Evolutionary conservation across 2,797 vertebrate species (phyloP).

Genomic region (Phylloscopus collybita): DNA sequence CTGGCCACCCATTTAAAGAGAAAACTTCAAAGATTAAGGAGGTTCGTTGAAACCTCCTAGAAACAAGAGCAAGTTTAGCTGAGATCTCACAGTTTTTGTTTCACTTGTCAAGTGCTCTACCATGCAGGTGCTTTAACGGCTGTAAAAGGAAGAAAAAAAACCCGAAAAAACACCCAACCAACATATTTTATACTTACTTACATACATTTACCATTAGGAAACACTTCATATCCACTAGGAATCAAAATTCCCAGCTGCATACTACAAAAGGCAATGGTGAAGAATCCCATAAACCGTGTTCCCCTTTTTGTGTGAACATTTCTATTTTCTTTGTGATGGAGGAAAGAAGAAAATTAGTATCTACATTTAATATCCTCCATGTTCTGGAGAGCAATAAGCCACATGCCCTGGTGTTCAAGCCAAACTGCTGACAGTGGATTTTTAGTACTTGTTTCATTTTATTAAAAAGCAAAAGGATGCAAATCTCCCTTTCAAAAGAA

Average conservation of each 20-base stretch:
- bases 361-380: slow-evolving; percentile 23
- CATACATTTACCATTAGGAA: background rate
- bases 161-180: accelerated
- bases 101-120: background rate
- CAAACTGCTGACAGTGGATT: slow-evolving; percentile 36
- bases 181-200: background rate
- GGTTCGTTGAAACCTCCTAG: background rate
- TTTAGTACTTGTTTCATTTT: background rate
- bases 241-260: background rate
- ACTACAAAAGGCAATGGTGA: background rate
- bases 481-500: slow-evolving; percentile 25
- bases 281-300: background rate
- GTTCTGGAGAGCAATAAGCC: slow-evolving; percentile 7
- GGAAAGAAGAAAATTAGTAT: slow-evolving; percentile 28
- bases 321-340: background rate
- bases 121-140: background rate
- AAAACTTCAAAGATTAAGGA: background rate
- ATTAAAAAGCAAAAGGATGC: slow-evolving; percentile 25
- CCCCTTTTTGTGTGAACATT: background rate
- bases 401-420: background rate
- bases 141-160: background rate
- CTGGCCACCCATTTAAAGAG: background rate
- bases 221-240: background rate
- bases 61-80: background rate
- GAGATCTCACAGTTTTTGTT: background rate